These are phyloP conservation scores for Pelmatolapia mariae DNA, from an alignment of 2,113 vertebrate genomes.

Conservation along the genomic window DNA sequence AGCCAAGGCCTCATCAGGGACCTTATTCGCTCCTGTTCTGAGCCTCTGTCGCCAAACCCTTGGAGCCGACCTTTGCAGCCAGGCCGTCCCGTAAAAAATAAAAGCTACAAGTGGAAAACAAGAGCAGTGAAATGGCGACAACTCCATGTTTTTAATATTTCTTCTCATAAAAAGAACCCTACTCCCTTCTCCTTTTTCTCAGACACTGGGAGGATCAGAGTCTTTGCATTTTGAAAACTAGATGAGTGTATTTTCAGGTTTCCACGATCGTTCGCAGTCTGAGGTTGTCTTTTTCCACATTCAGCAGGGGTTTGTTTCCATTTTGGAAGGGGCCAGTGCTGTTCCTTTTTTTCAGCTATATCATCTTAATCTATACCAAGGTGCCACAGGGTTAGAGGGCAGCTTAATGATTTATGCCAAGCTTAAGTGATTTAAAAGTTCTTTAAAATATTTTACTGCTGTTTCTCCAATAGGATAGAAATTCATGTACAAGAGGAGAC, in stretches of 20 bases:
- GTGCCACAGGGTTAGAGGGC: conserved; percentile 34
- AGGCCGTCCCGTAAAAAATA: neutral
- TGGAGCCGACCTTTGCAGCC: conserved; percentile 26
- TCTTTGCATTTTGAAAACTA: neutral
- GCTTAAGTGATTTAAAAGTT: conserved; percentile 58
- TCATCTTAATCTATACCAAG: conserved; percentile 24
- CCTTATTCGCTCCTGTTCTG: neutral
- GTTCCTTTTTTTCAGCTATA: neutral
- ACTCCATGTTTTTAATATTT: neutral
- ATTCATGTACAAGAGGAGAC: neutral
- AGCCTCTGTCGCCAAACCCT: conserved; percentile 24
- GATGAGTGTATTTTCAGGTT: conserved; percentile 14
- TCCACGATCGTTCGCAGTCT: neutral
- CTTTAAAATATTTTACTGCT: conserved; percentile 43
- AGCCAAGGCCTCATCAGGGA: neutral
- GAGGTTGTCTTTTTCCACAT: conserved; percentile 34
- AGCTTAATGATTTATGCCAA: conserved; percentile 35
- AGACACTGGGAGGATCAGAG: neutral
- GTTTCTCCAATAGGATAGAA: conserved; percentile 5
- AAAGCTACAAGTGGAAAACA: conserved; percentile 36
- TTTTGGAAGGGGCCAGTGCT: neutral
- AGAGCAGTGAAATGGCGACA: conserved; percentile 8
- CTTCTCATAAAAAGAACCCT: neutral
- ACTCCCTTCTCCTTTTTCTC: neutral
- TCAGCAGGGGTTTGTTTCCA: conserved; percentile 18